phyloP scores from a whole-genome alignment of 2,888 invertebrate species.

The Tipula helvola region DNA sequence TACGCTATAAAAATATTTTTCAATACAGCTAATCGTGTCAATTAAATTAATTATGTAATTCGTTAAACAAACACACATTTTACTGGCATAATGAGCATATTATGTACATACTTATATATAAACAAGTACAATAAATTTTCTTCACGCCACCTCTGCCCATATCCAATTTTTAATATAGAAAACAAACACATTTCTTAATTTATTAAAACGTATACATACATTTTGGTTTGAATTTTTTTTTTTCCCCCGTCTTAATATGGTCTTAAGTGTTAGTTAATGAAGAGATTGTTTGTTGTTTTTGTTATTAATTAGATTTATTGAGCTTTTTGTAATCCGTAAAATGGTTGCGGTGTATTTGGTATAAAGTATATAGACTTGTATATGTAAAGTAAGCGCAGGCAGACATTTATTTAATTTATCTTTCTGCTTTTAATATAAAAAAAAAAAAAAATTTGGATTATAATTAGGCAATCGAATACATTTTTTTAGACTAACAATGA shows the following conservation, averaged over 20 bases:
- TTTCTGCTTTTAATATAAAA: neutral
- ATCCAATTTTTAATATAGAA: neutral
- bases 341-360: neutral
- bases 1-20: neutral
- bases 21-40: neutral
- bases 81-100: neutral
- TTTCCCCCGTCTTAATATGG: neutral
- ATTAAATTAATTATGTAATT: neutral
- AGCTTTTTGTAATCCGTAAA: neutral
- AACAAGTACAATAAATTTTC: neutral
- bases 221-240: neutral
- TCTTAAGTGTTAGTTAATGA: neutral
- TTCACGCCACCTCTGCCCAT: neutral
- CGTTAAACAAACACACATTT: neutral
- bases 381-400: neutral
- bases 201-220: neutral
- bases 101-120: neutral
- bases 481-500: neutral
- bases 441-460: neutral
- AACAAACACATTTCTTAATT: slow-evolving; percentile 1
- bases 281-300: slow-evolving; percentile 4
- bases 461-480: neutral
- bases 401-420: neutral
- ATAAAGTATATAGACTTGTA: neutral
- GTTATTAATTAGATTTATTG: slow-evolving; percentile 4